Evolutionary conservation across 2,113 vertebrate genomes (phyloP).

Genomic region (Hemiprocne comata): DNA sequence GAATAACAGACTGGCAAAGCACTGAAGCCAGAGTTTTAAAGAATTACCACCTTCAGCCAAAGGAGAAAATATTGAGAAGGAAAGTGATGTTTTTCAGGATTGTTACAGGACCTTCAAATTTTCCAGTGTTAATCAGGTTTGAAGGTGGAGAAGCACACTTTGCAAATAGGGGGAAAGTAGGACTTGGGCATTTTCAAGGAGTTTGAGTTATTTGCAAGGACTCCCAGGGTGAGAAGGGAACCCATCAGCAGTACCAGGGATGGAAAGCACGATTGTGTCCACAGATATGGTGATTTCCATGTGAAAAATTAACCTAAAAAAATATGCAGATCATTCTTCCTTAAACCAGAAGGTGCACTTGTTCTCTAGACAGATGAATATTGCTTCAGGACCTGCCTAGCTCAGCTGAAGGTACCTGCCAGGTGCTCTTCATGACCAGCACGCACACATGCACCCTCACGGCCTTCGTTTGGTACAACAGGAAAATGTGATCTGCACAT

Average conservation of each 20-base stretch:
- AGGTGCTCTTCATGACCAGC: neutral
- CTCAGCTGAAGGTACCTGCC: fast-evolving
- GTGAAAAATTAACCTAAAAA: neutral
- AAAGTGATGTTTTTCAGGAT: neutral
- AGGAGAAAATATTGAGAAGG: fast-evolving
- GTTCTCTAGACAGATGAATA: neutral
- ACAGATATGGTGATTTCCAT: neutral
- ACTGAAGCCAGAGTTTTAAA: neutral
- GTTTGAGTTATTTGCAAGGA: neutral
- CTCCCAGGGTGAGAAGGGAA: neutral
- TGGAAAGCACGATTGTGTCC: neutral
- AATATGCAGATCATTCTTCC: neutral
- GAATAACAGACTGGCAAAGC: neutral
- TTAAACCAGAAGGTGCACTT: neutral
- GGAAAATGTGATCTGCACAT: neutral
- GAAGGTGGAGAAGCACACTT: neutral
- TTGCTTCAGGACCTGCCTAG: neutral
- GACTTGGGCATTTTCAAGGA: neutral
- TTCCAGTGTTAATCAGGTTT: neutral
- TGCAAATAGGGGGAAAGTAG: neutral
- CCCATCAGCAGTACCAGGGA: neutral
- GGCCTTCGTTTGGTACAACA: neutral
- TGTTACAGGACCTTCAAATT: neutral
- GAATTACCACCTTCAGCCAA: neutral
- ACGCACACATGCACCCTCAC: fast-evolving